Evolutionary conservation across 2,888 invertebrate genomes (phyloP).

Genomic region (Chrysolina haemoptera): DNA sequence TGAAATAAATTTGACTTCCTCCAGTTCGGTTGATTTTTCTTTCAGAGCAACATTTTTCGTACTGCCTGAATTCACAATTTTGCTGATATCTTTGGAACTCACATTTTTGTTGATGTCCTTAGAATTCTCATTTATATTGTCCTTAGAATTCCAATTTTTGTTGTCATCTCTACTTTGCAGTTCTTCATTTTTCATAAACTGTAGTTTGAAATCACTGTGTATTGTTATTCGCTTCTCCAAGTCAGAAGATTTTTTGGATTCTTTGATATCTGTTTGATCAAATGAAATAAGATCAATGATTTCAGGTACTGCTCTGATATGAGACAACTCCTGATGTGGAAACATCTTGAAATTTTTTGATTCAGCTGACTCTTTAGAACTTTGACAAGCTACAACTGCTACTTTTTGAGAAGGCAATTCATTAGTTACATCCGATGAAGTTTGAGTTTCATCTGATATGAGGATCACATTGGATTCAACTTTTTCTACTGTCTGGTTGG

Average conservation of each 20-base stretch:
- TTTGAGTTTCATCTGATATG: constrained; percentile 1
- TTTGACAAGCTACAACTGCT: neutral
- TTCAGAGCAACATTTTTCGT: neutral
- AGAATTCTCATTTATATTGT: neutral
- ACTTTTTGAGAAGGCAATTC: constrained; percentile 1
- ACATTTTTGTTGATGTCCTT: neutral
- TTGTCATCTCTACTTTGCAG: neutral
- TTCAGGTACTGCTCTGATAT: neutral
- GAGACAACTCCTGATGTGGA: neutral
- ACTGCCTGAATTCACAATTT: neutral
- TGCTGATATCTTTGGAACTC: neutral
- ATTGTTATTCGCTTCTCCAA: neutral
- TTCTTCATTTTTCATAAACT: neutral
- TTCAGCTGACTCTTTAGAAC: neutral
- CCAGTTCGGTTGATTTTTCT: neutral
- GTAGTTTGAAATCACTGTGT: constrained; percentile 1
- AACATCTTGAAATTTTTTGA: neutral
- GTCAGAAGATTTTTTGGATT: neutral
- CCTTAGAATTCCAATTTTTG: neutral
- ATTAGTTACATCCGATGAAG: neutral
- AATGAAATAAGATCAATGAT: constrained; percentile 1
- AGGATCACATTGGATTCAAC: neutral
- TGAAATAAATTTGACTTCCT: neutral
- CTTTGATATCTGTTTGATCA: neutral
- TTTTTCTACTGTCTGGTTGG: neutral